A percentile compares a stretch with the other conserved stretches of the same genome.
These are phyloP conservation scores for Trachelus troglodyta DNA, from an alignment of 2,888 invertebrate genomes.

Conservation along the genomic window DNA sequence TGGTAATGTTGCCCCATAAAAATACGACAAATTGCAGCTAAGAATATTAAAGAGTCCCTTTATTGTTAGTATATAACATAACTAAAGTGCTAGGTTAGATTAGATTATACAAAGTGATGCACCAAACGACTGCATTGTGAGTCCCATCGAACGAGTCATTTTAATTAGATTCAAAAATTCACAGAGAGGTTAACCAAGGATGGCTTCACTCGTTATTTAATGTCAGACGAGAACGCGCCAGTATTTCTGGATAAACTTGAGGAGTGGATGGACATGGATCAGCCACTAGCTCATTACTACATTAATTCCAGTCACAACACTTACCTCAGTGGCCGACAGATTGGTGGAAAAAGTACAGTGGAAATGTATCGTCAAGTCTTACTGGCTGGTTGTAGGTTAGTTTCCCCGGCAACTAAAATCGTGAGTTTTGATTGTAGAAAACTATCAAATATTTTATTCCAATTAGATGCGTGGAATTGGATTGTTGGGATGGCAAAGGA, in stretches of 20 bases:
- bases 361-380: conserved; percentile 72
- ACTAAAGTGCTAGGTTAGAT: too few species aligned
- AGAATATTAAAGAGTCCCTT: not conserved
- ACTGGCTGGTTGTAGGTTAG: conserved; percentile 62
- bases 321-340: conserved; percentile 74
- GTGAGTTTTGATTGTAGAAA: not conserved
- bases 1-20: not conserved
- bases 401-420: not conserved
- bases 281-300: conserved; percentile 77
- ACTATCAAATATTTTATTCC: not conserved
- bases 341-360: conserved; percentile 77
- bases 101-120: not conserved
- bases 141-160: not conserved
- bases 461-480: conserved; percentile 75
- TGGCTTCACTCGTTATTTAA: conserved; percentile 75
- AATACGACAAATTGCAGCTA: not conserved
- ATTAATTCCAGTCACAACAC: conserved; percentile 78
- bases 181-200: conserved; percentile 70
- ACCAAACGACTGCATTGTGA: not conserved
- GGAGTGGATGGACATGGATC: conserved; percentile 77
- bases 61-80: too few species aligned
- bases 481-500: conserved; percentile 78
- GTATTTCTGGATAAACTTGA: conserved; percentile 77
- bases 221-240: conserved; percentile 80
- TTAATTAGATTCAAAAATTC: conserved; percentile 6